These are phyloP conservation scores for Mimachlamys varia DNA, from an alignment of 2,888 invertebrate genomes.

Conservation along the genomic window DNA sequence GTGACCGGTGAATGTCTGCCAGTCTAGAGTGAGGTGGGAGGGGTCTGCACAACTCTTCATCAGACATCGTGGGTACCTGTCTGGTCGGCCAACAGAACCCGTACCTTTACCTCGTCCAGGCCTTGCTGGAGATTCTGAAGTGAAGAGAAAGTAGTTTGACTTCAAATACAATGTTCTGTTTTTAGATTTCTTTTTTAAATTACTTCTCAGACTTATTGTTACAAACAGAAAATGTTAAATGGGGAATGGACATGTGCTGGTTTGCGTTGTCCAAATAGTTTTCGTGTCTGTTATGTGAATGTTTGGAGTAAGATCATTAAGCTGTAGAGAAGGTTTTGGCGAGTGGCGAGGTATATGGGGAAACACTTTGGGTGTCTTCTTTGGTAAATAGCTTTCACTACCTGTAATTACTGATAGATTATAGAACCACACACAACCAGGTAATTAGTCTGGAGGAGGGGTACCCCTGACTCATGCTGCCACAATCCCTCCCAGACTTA, in stretches of 20 bases:
- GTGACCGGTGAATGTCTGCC: too few species aligned
- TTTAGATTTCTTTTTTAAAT: not conserved
- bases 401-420: constrained; percentile 22
- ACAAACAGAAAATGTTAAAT: not conserved
- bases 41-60: not conserved
- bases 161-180: not conserved
- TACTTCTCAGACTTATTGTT: not conserved
- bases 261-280: constrained; percentile 18
- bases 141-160: not conserved
- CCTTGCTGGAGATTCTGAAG: not conserved
- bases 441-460: constrained; percentile 1
- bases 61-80: not conserved
- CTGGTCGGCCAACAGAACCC: not conserved
- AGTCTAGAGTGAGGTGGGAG: not conserved
- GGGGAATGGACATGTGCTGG: constrained; percentile 6
- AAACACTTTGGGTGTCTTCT: constrained; percentile 14
- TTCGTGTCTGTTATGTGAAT: constrained; percentile 33
- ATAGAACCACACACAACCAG: constrained; percentile 14
- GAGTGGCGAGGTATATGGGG: not conserved
- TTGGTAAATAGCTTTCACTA: not conserved
- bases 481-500: not conserved
- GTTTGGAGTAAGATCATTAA: constrained; percentile 24
- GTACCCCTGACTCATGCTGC: not conserved
- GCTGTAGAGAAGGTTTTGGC: constrained; percentile 7
- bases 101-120: not conserved